Conservation (phyloP, 92 coral and sea anemone genomes). For the Palythoa grandiflora region DNA sequence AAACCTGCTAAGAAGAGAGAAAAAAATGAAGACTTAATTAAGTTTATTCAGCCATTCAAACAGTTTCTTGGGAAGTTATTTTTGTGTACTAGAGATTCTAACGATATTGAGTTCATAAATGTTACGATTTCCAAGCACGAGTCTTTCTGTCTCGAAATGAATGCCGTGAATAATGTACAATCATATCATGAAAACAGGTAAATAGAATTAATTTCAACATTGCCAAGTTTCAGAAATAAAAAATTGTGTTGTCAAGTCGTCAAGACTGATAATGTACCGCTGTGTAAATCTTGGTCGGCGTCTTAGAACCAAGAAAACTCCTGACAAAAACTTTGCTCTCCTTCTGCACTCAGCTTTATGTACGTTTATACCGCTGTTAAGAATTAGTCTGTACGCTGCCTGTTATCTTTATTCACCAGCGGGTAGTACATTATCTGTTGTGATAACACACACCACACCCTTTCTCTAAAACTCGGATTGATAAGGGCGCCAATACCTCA, state of each 20-base stretch:
- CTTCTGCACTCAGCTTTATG: not conserved
- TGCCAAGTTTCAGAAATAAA: not conserved
- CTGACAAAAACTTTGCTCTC: not conserved
- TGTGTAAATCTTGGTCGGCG: conserved; percentile 5
- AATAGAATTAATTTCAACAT: not conserved
- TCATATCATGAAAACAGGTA: no score
- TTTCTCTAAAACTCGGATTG: not conserved
- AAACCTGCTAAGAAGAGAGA: not conserved
- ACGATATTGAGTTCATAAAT: not conserved
- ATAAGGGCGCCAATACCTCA: not conserved
- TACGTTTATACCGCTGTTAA: not conserved
- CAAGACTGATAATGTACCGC: not conserved
- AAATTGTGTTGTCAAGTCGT: not conserved
- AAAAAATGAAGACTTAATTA: not conserved
- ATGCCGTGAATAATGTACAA: no score
- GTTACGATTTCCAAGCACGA: not conserved
- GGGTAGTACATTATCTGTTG: not conserved
- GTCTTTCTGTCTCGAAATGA: no score
- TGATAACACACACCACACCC: conserved; percentile 14
- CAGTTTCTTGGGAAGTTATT: not conserved
- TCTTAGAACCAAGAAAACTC: not conserved
- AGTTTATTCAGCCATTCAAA: conserved; percentile 36
- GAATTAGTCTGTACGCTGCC: not conserved
- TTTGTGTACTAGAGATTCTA: not conserved
- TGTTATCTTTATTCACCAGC: conserved; percentile 8